These are phyloP conservation scores for Atractosteus spatula DNA, from an alignment of 2,113 vertebrate genomes.

Conservation along the genomic window DNA sequence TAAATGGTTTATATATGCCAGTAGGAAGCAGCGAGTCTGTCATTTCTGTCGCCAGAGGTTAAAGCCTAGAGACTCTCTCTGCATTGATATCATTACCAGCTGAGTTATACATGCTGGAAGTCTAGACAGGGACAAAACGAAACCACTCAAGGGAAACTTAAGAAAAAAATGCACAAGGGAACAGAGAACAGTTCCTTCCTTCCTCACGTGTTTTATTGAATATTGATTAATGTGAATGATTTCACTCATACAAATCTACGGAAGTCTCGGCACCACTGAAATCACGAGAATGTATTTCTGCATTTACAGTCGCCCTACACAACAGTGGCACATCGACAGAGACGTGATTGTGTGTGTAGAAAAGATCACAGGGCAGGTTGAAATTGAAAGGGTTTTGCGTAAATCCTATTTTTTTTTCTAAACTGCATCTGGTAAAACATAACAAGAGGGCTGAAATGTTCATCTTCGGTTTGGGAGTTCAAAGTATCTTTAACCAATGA, in stretches of 20 bases:
- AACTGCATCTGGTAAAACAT: too few relatives aligned
- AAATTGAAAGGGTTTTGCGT: too few relatives aligned
- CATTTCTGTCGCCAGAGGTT: conserved; percentile 18
- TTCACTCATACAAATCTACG: conserved; percentile 6
- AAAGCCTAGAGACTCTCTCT: conserved; percentile 13
- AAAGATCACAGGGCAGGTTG: too few relatives aligned
- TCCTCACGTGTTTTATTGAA: conserved; percentile 33
- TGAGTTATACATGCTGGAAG: conserved; percentile 29
- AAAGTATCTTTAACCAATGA: too few relatives aligned
- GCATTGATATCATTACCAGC: conserved; percentile 22
- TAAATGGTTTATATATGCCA: neutral
- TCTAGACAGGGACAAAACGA: conserved; percentile 66
- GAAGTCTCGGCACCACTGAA: neutral
- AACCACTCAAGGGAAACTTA: conserved; percentile 75
- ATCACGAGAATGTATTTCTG: neutral
- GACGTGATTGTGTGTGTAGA: conserved; percentile 34
- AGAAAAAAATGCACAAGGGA: conserved; percentile 31
- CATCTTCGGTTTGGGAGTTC: too few relatives aligned
- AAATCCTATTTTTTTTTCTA: too few relatives aligned
- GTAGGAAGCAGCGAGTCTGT: neutral
- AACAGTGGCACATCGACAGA: neutral
- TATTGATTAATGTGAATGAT: conserved; percentile 21
- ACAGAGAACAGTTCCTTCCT: conserved; percentile 63
- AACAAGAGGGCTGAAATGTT: too few relatives aligned
- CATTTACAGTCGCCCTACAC: neutral